These are phyloP conservation scores for Villa cingulata DNA, from an alignment of 2,888 invertebrate species.

Conservation along the genomic window DNA sequence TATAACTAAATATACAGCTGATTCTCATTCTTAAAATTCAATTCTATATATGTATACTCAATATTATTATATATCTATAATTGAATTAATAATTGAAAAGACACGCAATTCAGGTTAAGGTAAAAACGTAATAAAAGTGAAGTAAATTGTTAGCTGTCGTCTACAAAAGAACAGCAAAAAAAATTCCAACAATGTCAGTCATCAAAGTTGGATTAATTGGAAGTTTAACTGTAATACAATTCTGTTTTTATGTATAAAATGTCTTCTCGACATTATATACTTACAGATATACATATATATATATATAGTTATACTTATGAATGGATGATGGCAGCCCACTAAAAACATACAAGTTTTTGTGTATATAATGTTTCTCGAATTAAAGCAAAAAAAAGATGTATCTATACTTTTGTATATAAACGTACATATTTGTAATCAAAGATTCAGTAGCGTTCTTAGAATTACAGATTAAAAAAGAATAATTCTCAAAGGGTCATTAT, in stretches of 20 bases:
- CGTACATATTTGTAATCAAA: too few relatives aligned
- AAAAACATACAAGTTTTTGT: background rate
- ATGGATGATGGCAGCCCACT: background rate
- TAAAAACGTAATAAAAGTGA: slow-evolving; percentile 9
- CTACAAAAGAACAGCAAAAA: background rate
- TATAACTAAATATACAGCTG: background rate
- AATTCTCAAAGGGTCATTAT: too few relatives aligned
- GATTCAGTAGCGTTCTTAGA: too few relatives aligned
- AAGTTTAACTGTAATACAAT: slow-evolving; percentile 16
- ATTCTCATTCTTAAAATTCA: background rate
- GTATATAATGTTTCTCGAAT: too few relatives aligned
- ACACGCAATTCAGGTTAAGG: slow-evolving; percentile 11
- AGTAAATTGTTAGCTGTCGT: slow-evolving; percentile 6
- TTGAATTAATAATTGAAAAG: slow-evolving; percentile 15
- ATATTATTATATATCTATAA: slow-evolving; percentile 13
- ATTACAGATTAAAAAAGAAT: too few relatives aligned
- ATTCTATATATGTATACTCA: background rate
- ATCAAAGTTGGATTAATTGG: slow-evolving; percentile 17
- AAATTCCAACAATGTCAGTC: slow-evolving; percentile 14
- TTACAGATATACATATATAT: too few relatives aligned
- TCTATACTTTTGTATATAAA: too few relatives aligned
- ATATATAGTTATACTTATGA: too few relatives aligned
- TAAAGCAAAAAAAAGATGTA: too few relatives aligned
- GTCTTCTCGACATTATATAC: too few relatives aligned
- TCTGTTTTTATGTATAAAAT: slow-evolving; percentile 9